Conservation (phyloP, 2,113 vertebrate species). For the Toxotes chatareus region DNA sequence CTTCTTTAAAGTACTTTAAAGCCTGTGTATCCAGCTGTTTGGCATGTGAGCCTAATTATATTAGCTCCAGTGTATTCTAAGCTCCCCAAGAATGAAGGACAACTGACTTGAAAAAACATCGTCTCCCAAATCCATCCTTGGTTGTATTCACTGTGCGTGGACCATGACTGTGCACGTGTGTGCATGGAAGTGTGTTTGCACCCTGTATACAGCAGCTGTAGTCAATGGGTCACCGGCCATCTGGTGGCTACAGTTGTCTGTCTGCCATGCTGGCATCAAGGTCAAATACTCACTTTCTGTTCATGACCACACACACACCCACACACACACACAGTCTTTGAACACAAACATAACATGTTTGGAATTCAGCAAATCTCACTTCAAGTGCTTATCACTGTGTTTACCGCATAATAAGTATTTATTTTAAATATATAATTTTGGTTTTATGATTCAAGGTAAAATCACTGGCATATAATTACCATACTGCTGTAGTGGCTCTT, state of each 20-base stretch:
- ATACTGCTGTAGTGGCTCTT: too few species aligned
- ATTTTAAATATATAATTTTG: neutral
- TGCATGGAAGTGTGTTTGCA: neutral
- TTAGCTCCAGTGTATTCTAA: neutral
- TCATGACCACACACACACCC: slow-evolving; percentile 11
- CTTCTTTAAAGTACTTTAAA: neutral
- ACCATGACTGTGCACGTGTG: slow-evolving; percentile 9
- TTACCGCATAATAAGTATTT: neutral
- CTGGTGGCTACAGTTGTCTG: slow-evolving; percentile 56
- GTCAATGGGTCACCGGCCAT: slow-evolving; percentile 48
- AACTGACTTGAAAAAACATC: slow-evolving; percentile 4
- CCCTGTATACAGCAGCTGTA: slow-evolving; percentile 6
- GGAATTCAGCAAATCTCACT: neutral
- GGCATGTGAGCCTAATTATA: neutral
- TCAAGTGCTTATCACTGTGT: neutral
- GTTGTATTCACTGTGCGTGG: neutral
- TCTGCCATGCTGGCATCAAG: slow-evolving; percentile 58
- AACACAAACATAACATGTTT: neutral
- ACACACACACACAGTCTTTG: neutral
- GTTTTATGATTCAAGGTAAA: neutral
- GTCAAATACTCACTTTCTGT: slow-evolving; percentile 47
- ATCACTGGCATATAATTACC: too few species aligned
- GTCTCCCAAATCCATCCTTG: neutral
- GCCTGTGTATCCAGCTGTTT: neutral
- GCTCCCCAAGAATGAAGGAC: neutral